These are phyloP conservation scores for Rousettus leschenaultii DNA, from an alignment of 2,113 vertebrate species.

Conservation along the genomic window DNA sequence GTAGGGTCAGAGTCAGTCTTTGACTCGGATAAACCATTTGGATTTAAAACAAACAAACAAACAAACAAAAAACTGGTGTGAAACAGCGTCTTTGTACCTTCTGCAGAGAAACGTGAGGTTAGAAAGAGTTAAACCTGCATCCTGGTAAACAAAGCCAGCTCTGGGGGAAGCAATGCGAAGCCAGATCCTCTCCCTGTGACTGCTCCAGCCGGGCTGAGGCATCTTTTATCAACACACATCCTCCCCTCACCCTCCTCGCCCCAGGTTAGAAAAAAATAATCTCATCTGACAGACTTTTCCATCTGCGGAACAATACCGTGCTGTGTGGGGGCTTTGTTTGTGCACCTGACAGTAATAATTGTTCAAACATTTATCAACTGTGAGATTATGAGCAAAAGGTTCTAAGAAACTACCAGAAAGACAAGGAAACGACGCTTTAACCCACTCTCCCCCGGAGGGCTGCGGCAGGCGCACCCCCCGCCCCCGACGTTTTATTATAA, in stretches of 20 bases:
- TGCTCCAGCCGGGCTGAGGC: background rate
- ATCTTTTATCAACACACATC: background rate
- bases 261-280: background rate
- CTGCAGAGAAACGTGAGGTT: background rate
- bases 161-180: background rate
- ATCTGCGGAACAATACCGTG: background rate
- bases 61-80: background rate
- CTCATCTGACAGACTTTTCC: background rate
- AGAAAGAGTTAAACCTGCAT: background rate
- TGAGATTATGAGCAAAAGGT: background rate
- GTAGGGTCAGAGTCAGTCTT: accelerated
- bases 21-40: background rate
- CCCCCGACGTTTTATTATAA: background rate
- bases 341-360: background rate
- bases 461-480: background rate
- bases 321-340: background rate
- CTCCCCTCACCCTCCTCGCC: background rate
- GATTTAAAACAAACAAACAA: background rate
- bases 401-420: background rate
- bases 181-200: background rate
- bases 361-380: background rate
- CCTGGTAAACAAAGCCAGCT: background rate
- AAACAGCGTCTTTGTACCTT: background rate
- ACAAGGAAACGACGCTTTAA: background rate
- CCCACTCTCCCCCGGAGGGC: background rate